Percentiles rank a stretch among this genome's conserved stretches.
Conservation (phyloP, 2,797 vertebrate genomes). For the Platalea minor region DNA sequence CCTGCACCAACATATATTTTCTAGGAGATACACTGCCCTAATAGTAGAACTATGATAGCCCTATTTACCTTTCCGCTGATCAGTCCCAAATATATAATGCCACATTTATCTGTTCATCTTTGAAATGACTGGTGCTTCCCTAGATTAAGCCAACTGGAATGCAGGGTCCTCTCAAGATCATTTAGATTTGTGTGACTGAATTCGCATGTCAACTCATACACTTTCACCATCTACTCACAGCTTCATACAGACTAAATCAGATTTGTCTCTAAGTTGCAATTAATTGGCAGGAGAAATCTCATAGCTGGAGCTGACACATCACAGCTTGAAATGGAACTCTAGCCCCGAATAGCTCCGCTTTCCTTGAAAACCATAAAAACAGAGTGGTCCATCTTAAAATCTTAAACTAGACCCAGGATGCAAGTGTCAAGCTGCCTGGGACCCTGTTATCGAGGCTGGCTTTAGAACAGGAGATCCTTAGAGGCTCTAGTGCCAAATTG, state of each 20-base stretch:
- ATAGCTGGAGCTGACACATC: background rate
- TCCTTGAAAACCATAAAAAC: background rate
- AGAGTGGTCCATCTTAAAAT: background rate
- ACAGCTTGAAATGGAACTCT: background rate
- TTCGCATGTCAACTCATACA: background rate
- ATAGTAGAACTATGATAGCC: background rate
- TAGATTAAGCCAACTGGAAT: background rate
- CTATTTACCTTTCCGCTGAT: background rate
- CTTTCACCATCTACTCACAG: background rate
- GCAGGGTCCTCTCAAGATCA: too few species aligned
- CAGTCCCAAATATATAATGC: background rate
- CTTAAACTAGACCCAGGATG: background rate
- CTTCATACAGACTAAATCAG: background rate
- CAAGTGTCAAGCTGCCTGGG: background rate
- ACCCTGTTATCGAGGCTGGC: background rate
- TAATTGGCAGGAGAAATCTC: background rate
- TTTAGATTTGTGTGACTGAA: background rate
- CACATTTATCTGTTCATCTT: background rate
- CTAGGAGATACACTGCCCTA: background rate
- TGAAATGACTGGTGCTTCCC: background rate
- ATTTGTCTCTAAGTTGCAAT: background rate
- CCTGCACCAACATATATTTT: background rate
- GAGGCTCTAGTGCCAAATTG: background rate
- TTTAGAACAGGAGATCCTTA: background rate
- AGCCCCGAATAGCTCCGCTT: background rate